Percentiles rank a stretch among this genome's conserved stretches.
Evolutionary conservation across 2,797 vertebrate species (phyloP).

Genomic region (Zenarchopterus dispar): DNA sequence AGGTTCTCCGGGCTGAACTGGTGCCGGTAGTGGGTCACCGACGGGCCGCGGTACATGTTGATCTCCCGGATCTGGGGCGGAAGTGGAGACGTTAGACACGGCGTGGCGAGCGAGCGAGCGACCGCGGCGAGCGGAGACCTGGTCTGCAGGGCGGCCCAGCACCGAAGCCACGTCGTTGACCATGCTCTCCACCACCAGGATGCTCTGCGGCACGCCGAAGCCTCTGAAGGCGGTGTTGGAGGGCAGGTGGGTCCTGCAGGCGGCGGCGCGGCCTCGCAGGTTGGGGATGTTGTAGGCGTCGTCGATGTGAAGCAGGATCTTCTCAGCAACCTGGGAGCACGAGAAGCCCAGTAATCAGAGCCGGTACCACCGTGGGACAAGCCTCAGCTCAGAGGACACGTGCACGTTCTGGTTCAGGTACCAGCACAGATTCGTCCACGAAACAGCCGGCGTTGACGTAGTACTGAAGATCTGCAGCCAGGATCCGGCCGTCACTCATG

Average conservation of each 20-base stretch:
- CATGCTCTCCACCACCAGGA: slow-evolving; percentile 79
- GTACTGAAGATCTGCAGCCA: slow-evolving; percentile 80
- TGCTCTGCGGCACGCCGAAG: slow-evolving; percentile 80
- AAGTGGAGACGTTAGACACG: background rate
- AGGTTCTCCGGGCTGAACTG: slow-evolving; percentile 80
- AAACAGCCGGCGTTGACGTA: slow-evolving; percentile 86
- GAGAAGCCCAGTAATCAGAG: background rate
- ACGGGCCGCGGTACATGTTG: slow-evolving; percentile 84
- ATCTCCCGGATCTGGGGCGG: slow-evolving; percentile 80
- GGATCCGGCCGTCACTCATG: slow-evolving; percentile 82
- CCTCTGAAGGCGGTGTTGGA: slow-evolving; percentile 84
- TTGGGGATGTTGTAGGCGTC: slow-evolving; percentile 80
- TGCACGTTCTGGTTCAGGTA: slow-evolving; percentile 46
- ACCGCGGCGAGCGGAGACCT: slow-evolving; percentile 53
- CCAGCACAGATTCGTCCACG: slow-evolving; percentile 81
- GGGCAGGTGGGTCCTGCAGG: slow-evolving; percentile 82
- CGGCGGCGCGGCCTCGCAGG: slow-evolving; percentile 52
- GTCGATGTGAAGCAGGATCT: slow-evolving; percentile 79
- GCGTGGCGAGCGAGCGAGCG: background rate
- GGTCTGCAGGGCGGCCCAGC: slow-evolving; percentile 67
- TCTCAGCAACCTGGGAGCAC: slow-evolving; percentile 67
- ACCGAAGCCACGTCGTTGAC: slow-evolving; percentile 74
- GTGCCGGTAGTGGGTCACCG: slow-evolving; percentile 80
- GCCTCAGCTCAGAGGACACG: too few relatives aligned
- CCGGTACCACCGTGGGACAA: too few relatives aligned